These are phyloP conservation scores for Sitta carolinensis DNA, from an alignment of 2,797 vertebrate genomes.

Conservation along the genomic window DNA sequence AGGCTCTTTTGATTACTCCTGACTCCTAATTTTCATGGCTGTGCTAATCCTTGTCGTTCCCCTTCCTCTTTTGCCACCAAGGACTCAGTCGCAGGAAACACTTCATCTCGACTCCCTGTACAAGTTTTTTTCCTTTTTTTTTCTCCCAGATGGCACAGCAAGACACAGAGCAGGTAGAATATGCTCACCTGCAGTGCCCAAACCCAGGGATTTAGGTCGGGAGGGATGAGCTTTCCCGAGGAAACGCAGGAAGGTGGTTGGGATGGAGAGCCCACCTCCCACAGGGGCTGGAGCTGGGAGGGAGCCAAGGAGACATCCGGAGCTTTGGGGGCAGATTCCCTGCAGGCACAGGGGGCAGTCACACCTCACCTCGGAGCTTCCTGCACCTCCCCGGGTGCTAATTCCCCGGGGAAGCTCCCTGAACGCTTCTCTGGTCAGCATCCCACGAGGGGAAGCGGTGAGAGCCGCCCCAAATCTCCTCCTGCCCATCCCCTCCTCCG, in stretches of 20 bases:
- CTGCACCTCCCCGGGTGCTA: rapidly evolving
- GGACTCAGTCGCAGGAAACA: background rate
- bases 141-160: rapidly evolving
- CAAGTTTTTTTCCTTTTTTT: background rate
- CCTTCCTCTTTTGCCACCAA: background rate
- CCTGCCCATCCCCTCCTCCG: background rate
- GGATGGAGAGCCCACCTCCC: background rate
- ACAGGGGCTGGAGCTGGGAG: background rate
- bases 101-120: background rate
- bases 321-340: background rate
- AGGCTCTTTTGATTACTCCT: conserved; percentile 64
- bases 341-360: background rate
- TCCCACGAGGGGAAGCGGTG: rapidly evolving
- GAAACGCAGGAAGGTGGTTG: rapidly evolving
- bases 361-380: background rate
- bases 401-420: background rate
- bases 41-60: background rate
- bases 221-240: background rate
- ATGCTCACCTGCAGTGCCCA: background rate
- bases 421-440: background rate
- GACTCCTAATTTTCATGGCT: background rate
- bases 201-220: rapidly evolving
- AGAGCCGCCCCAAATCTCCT: background rate
- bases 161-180: rapidly evolving
- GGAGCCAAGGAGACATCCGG: background rate